These are phyloP conservation scores for Camponotus floridanus DNA, from an alignment of 1,140 invertebrate species.

Conservation along the genomic window DNA sequence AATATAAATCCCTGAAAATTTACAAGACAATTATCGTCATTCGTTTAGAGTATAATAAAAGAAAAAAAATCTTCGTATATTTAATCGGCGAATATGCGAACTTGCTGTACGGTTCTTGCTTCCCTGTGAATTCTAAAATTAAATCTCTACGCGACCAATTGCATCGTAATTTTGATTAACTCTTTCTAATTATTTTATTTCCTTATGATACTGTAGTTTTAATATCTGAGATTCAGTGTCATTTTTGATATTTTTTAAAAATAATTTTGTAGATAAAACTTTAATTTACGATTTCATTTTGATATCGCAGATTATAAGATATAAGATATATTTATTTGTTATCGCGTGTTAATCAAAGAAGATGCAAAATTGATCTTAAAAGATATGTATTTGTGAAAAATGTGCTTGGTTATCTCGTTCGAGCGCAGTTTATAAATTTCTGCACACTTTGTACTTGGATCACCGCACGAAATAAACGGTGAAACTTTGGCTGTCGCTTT, in stretches of 20 bases:
- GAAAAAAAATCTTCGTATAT: not conserved
- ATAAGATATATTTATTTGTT: slow-evolving; percentile 20
- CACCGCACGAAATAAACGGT: slow-evolving; percentile 30
- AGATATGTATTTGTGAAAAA: slow-evolving; percentile 65
- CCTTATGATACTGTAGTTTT: not conserved
- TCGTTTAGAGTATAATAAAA: not conserved
- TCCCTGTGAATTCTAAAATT: slow-evolving; percentile 42
- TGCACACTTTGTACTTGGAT: slow-evolving; percentile 69
- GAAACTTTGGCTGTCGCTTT: slow-evolving; percentile 34
- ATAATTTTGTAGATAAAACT: not conserved
- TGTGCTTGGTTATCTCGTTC: slow-evolving; percentile 24
- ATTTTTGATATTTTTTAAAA: not conserved
- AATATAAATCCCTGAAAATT: slow-evolving; percentile 40
- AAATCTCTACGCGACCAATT: slow-evolving; percentile 22
- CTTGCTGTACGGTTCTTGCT: not conserved
- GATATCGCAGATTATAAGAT: slow-evolving; percentile 16
- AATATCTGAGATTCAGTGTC: not conserved
- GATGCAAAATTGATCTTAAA: slow-evolving; percentile 2
- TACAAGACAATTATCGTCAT: not conserved
- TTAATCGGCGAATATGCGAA: slow-evolving; percentile 46
- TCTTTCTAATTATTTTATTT: not conserved
- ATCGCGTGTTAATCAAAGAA: not conserved
- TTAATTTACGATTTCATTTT: not conserved
- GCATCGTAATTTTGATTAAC: slow-evolving; percentile 12
- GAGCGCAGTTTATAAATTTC: slow-evolving; percentile 39